Evolutionary conservation across 2,113 vertebrate genomes (phyloP).

Genomic region (Pontoporia blainvillei): DNA sequence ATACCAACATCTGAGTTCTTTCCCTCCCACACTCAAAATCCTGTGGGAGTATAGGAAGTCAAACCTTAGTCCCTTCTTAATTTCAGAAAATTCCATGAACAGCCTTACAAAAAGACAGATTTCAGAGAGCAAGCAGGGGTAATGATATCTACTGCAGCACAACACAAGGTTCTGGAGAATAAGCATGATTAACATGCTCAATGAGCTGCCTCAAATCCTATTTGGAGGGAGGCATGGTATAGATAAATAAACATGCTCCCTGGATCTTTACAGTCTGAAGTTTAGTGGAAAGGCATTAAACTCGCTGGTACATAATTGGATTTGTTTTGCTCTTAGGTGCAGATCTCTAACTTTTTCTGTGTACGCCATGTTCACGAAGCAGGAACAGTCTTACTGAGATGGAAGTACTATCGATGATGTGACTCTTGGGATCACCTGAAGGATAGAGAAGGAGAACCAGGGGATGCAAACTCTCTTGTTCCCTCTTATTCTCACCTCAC

Average conservation of each 20-base stretch:
- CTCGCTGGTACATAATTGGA: constrained; percentile 47
- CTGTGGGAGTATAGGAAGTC: neutral
- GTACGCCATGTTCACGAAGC: neutral
- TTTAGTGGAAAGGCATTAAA: constrained; percentile 56
- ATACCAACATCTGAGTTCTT: neutral
- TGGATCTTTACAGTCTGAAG: constrained; percentile 56
- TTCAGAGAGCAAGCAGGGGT: constrained; percentile 45
- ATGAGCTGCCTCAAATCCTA: constrained; percentile 65
- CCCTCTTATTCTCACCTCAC: neutral
- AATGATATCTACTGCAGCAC: constrained; percentile 36
- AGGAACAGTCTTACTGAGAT: neutral
- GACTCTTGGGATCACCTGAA: neutral
- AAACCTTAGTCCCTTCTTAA: neutral
- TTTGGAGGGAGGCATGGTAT: constrained; percentile 59
- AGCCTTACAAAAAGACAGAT: neutral
- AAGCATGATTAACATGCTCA: constrained; percentile 67
- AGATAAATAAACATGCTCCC: constrained; percentile 66
- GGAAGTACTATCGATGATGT: neutral
- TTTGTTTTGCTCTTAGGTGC: constrained; percentile 46
- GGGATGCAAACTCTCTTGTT: neutral
- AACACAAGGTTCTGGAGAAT: constrained; percentile 47
- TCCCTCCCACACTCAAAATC: neutral
- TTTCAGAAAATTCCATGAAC: constrained; percentile 45
- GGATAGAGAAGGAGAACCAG: neutral
- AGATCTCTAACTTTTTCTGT: constrained; percentile 24